Base-by-base conservation (phyloP, 2,113 vertebrate genomes). In the Columba janthina region DNA sequence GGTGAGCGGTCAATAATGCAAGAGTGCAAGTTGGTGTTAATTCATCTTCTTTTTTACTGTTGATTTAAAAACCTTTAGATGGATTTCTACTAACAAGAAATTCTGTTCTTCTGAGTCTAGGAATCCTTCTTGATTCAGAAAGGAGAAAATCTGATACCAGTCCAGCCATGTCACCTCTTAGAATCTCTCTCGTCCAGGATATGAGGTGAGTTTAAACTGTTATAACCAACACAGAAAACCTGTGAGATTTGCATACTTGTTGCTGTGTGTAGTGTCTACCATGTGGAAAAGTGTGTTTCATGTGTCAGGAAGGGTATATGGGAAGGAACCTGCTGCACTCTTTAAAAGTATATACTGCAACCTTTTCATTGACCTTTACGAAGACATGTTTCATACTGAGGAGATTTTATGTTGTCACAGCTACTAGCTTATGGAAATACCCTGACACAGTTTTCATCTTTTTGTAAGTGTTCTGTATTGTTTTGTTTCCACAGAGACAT, bases 181-280 rank as follows among this genome's bases (percentile, higher is more conserved):
- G 98, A 97, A 97, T 99, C 85, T 99, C 99, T 36, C 98, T 99
- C 38, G 98, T 99, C 87, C 99, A 99, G 94, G 99, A 99, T 96
- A 99, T 99, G 99, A 99, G 99, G 99, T 99, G 95, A 98, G 98
- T 93, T 90, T 85, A 64, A 84, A 15, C 31, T 71, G 14, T 12
- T 61, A 64, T 66, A 83, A 78, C 15, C 34, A 79, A 5, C 15
- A 29, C 13, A 69, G 62, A 53, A 74, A 10, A n/a, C 21, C 8
- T 0, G 1, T 36, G 77, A 90, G 42, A 70, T 22, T n/a, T 76
- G 31, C 51, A 15, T 60, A 9, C 6, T 36, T 69, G 6, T 69
- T 76, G 51, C 28, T 88, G 24, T 42, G 26, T 42, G 4, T 70
- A 2, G 32, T 28, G 3, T 76, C 10, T 73, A 46, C 31, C 14